Evolutionary conservation across 2,888 invertebrate genomes (phyloP).

Genomic region (Tanytarsus gracilentus): DNA sequence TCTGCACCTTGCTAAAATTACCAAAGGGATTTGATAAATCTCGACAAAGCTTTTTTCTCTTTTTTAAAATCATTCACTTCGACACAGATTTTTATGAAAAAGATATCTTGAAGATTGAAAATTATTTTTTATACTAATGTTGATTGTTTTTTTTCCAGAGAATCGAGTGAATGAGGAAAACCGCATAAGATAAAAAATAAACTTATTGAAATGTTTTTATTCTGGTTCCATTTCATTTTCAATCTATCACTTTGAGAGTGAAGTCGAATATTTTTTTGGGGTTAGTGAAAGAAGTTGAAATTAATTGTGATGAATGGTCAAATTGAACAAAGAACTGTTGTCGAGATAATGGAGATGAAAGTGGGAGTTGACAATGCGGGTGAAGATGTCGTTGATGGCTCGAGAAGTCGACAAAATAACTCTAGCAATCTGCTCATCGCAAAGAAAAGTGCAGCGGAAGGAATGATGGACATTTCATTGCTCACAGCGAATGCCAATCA

Average conservation of each 20-base stretch:
- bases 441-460: constrained; percentile 19
- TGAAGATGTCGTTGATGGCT: constrained; percentile 2
- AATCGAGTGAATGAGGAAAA: too few species aligned
- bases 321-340: neutral
- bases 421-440: neutral
- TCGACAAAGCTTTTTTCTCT: too few species aligned
- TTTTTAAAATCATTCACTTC: too few species aligned
- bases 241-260: constrained; percentile 7
- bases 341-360: neutral
- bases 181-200: too few species aligned
- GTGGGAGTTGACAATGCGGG: neutral
- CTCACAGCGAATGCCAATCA: constrained; percentile 25
- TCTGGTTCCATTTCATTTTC: constrained; percentile 2
- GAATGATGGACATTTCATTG: constrained; percentile 17
- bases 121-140: too few species aligned
- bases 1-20: too few species aligned
- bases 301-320: constrained; percentile 8
- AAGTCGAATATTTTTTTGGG: constrained; percentile 2
- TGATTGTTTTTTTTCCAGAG: too few species aligned
- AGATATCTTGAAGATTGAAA: too few species aligned
- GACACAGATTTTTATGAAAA: too few species aligned
- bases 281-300: too few species aligned
- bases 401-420: neutral
- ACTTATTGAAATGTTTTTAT: too few species aligned
- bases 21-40: too few species aligned